Evolutionary conservation across 1,140 invertebrate genomes (phyloP), one percentile per base, ranked within the genome.

Genomic region (Zaprionus gabonicus): DNA sequence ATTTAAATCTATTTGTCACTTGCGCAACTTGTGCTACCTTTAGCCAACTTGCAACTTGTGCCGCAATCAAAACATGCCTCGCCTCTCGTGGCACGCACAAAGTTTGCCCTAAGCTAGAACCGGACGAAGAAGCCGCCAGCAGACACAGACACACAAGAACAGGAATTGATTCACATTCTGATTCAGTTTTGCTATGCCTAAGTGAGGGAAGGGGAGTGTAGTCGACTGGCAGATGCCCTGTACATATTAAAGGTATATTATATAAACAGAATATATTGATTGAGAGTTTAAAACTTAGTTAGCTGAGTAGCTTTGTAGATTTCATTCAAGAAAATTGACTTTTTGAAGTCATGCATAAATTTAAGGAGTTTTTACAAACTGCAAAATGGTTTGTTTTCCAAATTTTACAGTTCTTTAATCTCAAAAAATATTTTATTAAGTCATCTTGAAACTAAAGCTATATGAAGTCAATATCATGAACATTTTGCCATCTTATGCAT

Each of bases 1-100:
- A 91, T 90, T 90, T 90, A 90, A 90, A 90, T 90, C 85, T 90
- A 90, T 90, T 90, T 90, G 85, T 90, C 85, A 90, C 86, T 90
- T 90, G 85, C 76, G 57, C 88, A 90, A 88, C 75, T 88, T 88
- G 81, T 64, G 86, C 85, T 81, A 91, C 85, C 85, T 91, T 90
- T 85, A 31, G 20, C 31, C 69, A 76, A 56, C 55, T 60, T 44
- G 63, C 28, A 60, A 71, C 82, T 55, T 57, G 31, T 44, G 66
- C 28, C 64, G 64, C 82, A 44, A 68, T 71, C 67, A 73, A 64
- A 67, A 76, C 66, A 76, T 56, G 53, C 57, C 55, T 63, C 65
- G 46, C 51, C 31, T 20, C 28, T 20, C 28, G 36, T 20, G 55
- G 13, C 56, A 71, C 60, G 57, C 57, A 67, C 63, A 62, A 66